These are phyloP conservation scores for Iguana delicatissima DNA, from an alignment of 2,797 vertebrate genomes.

Conservation along the genomic window DNA sequence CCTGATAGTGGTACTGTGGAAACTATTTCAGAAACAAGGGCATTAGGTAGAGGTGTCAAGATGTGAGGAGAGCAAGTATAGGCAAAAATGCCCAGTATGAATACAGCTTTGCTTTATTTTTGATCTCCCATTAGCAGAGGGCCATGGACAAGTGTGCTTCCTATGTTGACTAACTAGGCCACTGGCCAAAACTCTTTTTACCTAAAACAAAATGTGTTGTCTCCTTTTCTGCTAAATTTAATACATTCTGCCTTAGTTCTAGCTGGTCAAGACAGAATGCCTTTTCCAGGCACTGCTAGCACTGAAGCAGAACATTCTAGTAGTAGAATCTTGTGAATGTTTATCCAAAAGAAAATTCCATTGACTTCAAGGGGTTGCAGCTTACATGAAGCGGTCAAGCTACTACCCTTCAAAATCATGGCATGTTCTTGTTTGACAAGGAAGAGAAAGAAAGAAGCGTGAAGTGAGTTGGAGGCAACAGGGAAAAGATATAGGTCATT, in stretches of 20 bases:
- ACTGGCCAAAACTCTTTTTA: background rate
- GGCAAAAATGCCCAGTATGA: background rate
- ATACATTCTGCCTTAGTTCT: background rate
- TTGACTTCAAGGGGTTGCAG: background rate
- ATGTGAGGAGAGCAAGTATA: background rate
- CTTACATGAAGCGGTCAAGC: background rate
- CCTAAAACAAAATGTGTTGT: background rate
- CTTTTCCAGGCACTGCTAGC: background rate
- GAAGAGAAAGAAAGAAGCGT: background rate
- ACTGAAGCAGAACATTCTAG: background rate
- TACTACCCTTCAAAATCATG: too few species aligned
- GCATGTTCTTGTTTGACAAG: background rate
- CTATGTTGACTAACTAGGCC: background rate
- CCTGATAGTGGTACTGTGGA: background rate
- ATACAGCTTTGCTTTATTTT: background rate
- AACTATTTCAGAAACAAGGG: slow-evolving; percentile 20
- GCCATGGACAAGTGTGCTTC: background rate
- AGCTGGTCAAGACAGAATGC: background rate
- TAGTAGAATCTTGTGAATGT: background rate
- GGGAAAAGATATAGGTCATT: background rate
- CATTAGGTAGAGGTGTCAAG: background rate
- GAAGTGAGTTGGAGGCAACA: background rate
- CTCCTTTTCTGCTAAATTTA: background rate
- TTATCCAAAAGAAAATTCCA: background rate
- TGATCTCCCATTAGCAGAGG: background rate